phyloP scores from a whole-genome alignment of 2,888 invertebrate species.

The Palloptera scutellata region DNA sequence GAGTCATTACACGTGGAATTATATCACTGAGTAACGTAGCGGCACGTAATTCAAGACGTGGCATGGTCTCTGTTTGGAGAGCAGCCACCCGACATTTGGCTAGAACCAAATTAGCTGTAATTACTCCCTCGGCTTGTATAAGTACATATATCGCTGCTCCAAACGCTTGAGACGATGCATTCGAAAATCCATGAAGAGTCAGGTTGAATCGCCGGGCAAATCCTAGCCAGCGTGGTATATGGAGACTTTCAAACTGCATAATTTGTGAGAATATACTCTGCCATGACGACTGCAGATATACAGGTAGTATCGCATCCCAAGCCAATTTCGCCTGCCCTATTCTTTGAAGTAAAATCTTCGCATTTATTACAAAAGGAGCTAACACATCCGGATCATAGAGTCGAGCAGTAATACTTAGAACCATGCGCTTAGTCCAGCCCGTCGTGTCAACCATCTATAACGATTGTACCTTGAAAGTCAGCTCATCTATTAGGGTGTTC shows the following conservation, averaged over 20 bases:
- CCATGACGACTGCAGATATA: conserved; percentile 4
- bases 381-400: not conserved
- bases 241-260: conserved; percentile 8
- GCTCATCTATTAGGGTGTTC: too few relatives aligned
- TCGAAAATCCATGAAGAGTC: conserved; percentile 33
- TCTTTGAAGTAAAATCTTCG: not conserved
- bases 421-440: conserved; percentile 1
- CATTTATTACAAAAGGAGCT: not conserved
- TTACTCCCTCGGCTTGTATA: conserved; percentile 8
- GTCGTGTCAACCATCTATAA: not conserved
- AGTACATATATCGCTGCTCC: conserved; percentile 29
- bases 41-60: conserved; percentile 29
- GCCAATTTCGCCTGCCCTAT: not conserved
- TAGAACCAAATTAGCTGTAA: conserved; percentile 27
- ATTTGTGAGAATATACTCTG: conserved; percentile 16
- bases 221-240: conserved; percentile 32
- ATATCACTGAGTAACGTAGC: conserved; percentile 27
- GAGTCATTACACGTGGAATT: conserved; percentile 22
- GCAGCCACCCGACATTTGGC: conserved; percentile 35
- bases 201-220: conserved; percentile 7
- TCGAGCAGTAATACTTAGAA: not conserved
- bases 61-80: conserved; percentile 18
- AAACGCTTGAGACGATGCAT: conserved; percentile 32
- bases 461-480: too few relatives aligned
- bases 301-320: conserved; percentile 6